phyloP scores from a whole-genome alignment of 1,140 invertebrate species.

The Leptestheria dahalacensis region DNA sequence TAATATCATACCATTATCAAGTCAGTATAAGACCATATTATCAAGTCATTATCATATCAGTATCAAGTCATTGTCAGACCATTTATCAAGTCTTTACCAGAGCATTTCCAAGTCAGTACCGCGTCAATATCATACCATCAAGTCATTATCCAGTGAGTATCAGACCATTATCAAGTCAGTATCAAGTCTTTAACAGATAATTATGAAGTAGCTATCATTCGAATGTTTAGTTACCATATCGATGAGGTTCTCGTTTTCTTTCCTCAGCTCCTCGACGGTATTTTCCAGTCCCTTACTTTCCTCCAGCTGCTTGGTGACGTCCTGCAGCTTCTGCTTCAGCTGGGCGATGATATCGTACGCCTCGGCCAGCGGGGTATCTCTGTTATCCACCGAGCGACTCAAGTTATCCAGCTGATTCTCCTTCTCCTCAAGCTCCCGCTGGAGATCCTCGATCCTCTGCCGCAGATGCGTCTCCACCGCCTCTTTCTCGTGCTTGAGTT shows the following conservation, averaged over 20 bases:
- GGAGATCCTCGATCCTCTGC: neutral
- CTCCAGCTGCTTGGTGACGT: neutral
- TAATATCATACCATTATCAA: no score
- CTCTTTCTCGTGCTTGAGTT: conserved; percentile 9
- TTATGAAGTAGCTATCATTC: no score
- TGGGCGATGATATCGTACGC: conserved; percentile 4
- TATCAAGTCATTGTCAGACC: no score
- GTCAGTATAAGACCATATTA: no score
- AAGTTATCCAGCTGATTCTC: conserved; percentile 48
- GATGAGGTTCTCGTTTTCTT: conserved; percentile 18
- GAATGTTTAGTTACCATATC: no score
- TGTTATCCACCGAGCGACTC: conserved; percentile 37
- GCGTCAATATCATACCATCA: no score
- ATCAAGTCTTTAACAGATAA: no score
- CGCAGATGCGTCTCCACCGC: neutral
- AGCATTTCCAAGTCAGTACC: no score
- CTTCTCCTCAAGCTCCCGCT: conserved; percentile 38
- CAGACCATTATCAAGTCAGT: no score
- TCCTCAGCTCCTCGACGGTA: conserved; percentile 27
- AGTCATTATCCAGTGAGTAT: no score
- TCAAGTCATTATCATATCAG: no score
- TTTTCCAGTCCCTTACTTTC: neutral
- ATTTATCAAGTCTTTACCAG: no score
- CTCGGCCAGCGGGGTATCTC: conserved; percentile 1
- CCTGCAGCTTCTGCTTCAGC: conserved; percentile 2